Evolutionary conservation across 2,888 invertebrate genomes (phyloP), one percentile per base, ranked within the genome.

Genomic region (Amphiduros pacificus): DNA sequence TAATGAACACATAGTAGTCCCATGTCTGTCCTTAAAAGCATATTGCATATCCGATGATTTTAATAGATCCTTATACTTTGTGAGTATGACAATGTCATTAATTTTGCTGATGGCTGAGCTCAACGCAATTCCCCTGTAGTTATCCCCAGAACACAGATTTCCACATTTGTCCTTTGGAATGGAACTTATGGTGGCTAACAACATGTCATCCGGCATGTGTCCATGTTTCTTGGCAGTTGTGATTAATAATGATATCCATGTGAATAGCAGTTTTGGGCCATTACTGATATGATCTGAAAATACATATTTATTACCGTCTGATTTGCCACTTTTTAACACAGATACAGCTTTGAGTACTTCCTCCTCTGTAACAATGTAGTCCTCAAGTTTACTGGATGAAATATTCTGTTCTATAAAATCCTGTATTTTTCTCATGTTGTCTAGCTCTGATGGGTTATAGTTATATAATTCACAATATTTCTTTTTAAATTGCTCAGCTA

Each of bases 31-130:
- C 31, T 54, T 54, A 22, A 54, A 54, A 14, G 31, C 32, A 29
- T 29, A 54, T 22, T 54, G 54, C 32, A 54, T 20, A 31, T 54
- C 20, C 3, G 54, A 54, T n/a, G 20, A 29, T 29, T 17, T 29
- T 31, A 54, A 24, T 17, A 29, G 11, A 3, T 29, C 20, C 5
- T 17, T 11, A 54, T 31, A 31, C 31, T 17, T 28, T 5, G 28
- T 20, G 5, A 54, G 22, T 14, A 52, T 64, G 56, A 50, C 20
- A 26, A 40, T 11, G 14, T 63, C 56, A 52, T 24, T 24, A 14
- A 51, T 24, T 36, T 54, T 54, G 17, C n/a, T 4, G 6, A 44
- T 6, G n/a, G 20, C n/a, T 6, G 44, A 44, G 44, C 44, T 44
- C n/a, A 44, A n/a, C 20, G 44, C 44, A 11, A 44, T 44, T 22